Evolutionary conservation across 2,113 vertebrate genomes (phyloP), one percentile per base, ranked within the genome.

Genomic region (Apus apus): DNA sequence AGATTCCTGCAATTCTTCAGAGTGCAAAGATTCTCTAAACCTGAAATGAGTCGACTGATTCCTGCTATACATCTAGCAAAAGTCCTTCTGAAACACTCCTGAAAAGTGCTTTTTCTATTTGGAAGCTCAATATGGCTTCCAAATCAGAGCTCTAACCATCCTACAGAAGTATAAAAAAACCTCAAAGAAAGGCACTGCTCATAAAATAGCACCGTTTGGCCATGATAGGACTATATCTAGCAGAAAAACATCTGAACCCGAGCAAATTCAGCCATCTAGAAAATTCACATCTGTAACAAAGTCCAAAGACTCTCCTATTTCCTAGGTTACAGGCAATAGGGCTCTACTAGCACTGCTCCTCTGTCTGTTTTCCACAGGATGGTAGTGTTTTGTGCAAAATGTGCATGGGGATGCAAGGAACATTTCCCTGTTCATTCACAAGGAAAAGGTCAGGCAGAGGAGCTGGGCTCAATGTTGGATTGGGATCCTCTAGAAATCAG

Each of bases 341-440:
- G 80, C 76, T 30, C 68, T 34, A n/a, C 60, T 36, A 54, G 51
- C 43, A 56, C 32, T 89, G 94, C 38, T 95, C 53, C 90, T 93
- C 60, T 38, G 13, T 29, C 78, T 88, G 64, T 67, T 81, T 92
- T 92, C 80, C 89, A 92, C 73, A 95, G 89, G 87, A 96, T 78
- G 80, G 80, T 94, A 85, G 48, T 72, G 38, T 93, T 93, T 71
- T 94, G 80, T 75, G 73, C 53, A 90, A 93, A 94, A 93, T 36
- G 23, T 84, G 51, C 43, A 74, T 71, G 32, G 29, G 48, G 27
- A 90, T 20, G 23, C 27, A 78, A 68, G 18, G 40, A 90, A n/a
- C 38, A 51, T 48, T 56, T 48, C 18, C 29, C 19, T 71, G 27
- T 65, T 89, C 32, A 30, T 72, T 87, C 60, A 66, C 13, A 60